Conservation (phyloP, 2,888 invertebrate species). For the Drosophila subquinaria region DNA sequence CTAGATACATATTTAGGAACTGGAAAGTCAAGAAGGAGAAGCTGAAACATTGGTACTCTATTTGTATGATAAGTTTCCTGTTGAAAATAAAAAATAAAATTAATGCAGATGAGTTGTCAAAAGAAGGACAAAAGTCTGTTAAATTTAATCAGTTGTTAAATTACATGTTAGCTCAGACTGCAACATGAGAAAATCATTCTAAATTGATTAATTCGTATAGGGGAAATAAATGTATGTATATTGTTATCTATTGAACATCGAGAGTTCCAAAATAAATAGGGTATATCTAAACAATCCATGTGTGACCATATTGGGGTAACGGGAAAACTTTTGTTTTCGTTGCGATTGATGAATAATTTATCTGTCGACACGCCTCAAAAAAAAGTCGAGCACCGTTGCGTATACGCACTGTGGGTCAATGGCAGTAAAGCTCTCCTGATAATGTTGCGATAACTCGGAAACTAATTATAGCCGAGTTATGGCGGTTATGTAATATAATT, state of each 20-base stretch:
- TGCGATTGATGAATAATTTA: slow-evolving; percentile 46
- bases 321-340: slow-evolving; percentile 3
- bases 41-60: slow-evolving; percentile 3
- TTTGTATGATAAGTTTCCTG: background rate
- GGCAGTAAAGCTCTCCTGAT: slow-evolving; percentile 32
- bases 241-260: background rate
- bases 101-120: no score
- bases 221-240: background rate
- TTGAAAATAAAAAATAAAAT: no score
- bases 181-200: background rate
- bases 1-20: background rate
- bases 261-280: background rate
- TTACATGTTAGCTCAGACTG: background rate
- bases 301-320: slow-evolving; percentile 16
- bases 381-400: background rate
- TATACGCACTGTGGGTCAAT: slow-evolving; percentile 42
- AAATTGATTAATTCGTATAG: background rate
- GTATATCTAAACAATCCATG: slow-evolving; percentile 3
- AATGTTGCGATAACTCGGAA: slow-evolving; percentile 28
- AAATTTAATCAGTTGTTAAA: no score
- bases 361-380: slow-evolving; percentile 23
- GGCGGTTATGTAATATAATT: slow-evolving; percentile 38
- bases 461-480: slow-evolving; percentile 30
- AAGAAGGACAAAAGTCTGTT: no score
- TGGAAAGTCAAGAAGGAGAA: background rate